Conservation (phyloP, 35 echinoderm and acorn worm species). For the Strongylocentrotus purpuratus region DNA sequence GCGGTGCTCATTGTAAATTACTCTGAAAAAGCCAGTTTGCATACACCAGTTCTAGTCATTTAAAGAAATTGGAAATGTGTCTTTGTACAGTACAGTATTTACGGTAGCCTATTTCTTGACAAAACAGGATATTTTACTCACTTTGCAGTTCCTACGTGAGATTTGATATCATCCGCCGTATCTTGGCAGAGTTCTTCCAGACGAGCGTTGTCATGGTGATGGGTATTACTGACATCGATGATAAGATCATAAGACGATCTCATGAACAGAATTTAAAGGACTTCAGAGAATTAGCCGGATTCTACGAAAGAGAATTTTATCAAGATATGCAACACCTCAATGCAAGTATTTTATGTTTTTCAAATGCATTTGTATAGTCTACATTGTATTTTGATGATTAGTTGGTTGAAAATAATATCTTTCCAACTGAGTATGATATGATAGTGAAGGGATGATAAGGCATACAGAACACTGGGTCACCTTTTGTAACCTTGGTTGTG, state of each 20-base stretch:
- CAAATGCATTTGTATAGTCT: neutral
- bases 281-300: constrained; percentile 64
- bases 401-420: neutral
- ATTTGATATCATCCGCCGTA: constrained; percentile 94
- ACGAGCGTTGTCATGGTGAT: constrained; percentile 85
- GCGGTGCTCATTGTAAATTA: too few relatives aligned
- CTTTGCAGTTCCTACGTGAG: constrained; percentile 85
- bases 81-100: neutral
- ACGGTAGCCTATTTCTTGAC: neutral
- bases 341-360: constrained; percentile 44
- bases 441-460: neutral
- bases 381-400: too few relatives aligned
- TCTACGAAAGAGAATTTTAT: constrained; percentile 79
- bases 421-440: neutral
- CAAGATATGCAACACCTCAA: constrained; percentile 65
- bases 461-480: neutral
- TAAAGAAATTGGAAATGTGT: neutral
- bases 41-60: too few relatives aligned
- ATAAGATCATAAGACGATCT: constrained; percentile 89
- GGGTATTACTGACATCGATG: constrained; percentile 99
- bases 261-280: constrained; percentile 49
- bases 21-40: too few relatives aligned
- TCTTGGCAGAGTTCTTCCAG: constrained; percentile 81
- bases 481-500: too few relatives aligned
- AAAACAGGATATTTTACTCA: neutral